Percentiles rank a stretch among this genome's conserved stretches.
These are phyloP conservation scores for Pachyrhynchus sulphureomaculatus DNA, from an alignment of 1,140 invertebrate genomes.

Conservation along the genomic window DNA sequence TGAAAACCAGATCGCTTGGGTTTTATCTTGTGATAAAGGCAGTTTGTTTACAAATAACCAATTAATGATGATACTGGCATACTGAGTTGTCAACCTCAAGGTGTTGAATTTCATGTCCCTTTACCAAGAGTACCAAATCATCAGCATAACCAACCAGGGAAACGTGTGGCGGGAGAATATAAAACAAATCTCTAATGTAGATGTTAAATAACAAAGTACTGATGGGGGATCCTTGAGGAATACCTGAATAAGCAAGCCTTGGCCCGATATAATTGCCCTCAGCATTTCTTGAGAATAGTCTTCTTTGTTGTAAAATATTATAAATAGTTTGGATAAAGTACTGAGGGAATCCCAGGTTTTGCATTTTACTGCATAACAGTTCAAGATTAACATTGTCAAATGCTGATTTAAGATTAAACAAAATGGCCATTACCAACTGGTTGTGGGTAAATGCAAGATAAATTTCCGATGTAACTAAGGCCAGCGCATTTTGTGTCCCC, in stretches of 20 bases:
- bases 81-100: background rate
- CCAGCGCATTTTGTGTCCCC: too few species aligned
- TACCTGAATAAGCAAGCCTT: background rate
- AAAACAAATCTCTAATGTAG: constrained; percentile 11
- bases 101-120: background rate
- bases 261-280: constrained; percentile 2
- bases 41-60: constrained; percentile 7
- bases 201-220: constrained; percentile 28
- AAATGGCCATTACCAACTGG: constrained; percentile 1
- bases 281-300: constrained; percentile 1
- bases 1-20: constrained; percentile 13
- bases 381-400: constrained; percentile 10
- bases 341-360: background rate
- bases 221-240: constrained; percentile 25
- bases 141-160: constrained; percentile 24
- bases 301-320: background rate
- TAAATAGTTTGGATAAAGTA: constrained; percentile 7
- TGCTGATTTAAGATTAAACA: constrained; percentile 18
- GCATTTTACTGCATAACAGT: constrained; percentile 8
- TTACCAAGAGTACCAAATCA: constrained; percentile 12
- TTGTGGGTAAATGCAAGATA: constrained; percentile 2
- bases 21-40: constrained; percentile 14
- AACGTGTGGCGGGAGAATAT: background rate
- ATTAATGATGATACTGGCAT: background rate
- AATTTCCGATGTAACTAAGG: background rate